Base-by-base conservation (phyloP, 2,113 vertebrate genomes). In the Carassius gibelio region DNA sequence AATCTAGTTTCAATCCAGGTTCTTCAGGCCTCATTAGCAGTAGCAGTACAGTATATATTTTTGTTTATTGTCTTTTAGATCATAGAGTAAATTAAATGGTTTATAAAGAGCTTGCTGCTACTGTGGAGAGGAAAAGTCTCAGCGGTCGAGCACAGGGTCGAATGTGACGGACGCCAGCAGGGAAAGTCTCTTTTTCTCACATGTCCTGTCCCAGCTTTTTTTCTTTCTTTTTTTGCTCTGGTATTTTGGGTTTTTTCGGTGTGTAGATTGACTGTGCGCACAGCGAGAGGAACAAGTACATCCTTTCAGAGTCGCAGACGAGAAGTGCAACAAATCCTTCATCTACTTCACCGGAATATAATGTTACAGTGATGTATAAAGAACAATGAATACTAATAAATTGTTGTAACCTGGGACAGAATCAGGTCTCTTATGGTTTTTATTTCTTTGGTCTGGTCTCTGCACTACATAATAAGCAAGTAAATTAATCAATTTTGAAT, bases 1-100 rank as follows among this genome's bases (percentile, higher is more conserved):
- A 98, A 97, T 97, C 95, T 96, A 94, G 96, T 96, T 93, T 95
- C 95, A 94, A 94, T 94, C 96, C 96, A 96, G 95, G 94, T 94
- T 94, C 90, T 89, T 96, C 79, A 94, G 95, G 95, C 96, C 96
- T 94, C 93, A 88, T 83, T 98, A 96, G 95, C 94, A 93, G 95
- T 96, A 97, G 96, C 94, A 97, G 94, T 97, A 98, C 95, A 98
- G 94, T 95, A 94, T 89, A 82, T 48, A 48, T 86, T 42, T 55
- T 84, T 76, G 11, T 85, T 85, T 76, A 74, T 88, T 91, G 89
- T 92, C 90, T 89, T 96, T 95, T 93, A 95, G 93, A 94, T 94
- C 89, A 94, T 95, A 93, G 71, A 93, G 93, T 91, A 95, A 92
- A 91, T 92, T 92, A 92, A 92, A 89, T 93, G 93, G 94, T 91